Evolutionary conservation across 1,140 invertebrate genomes (phyloP).

Genomic region (Oncopeltus fasciatus): DNA sequence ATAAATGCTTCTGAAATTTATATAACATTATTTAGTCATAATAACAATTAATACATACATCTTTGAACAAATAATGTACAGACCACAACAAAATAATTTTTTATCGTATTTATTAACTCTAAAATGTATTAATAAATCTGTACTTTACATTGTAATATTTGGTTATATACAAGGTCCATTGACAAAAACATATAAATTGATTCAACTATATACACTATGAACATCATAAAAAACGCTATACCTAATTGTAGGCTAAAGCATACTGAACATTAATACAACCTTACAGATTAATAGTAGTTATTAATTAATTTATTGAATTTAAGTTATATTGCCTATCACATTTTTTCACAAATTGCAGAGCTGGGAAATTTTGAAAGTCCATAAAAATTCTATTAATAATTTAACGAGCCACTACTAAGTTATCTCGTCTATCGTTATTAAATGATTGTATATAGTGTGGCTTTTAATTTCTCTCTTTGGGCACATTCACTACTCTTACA

Average conservation of each 20-base stretch:
- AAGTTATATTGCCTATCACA: slow-evolving; percentile 1
- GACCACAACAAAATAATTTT: background rate
- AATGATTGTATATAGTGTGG: no score
- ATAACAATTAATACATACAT: background rate
- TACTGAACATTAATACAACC: slow-evolving; percentile 2
- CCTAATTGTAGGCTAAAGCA: slow-evolving; percentile 9
- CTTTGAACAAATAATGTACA: background rate
- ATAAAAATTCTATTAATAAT: no score
- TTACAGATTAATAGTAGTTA: background rate
- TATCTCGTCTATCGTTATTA: no score
- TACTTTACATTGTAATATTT: slow-evolving; percentile 3
- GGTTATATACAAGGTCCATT: background rate
- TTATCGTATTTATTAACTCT: background rate
- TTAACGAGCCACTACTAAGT: no score
- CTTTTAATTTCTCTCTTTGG: no score
- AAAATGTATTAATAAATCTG: background rate
- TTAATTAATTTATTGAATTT: background rate
- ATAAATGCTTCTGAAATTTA: slow-evolving; percentile 7
- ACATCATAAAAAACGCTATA: slow-evolving; percentile 15
- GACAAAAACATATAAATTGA: slow-evolving; percentile 15
- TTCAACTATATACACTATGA: slow-evolving; percentile 16
- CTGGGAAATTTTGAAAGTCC: background rate
- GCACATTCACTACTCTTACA: no score
- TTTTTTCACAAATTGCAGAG: background rate
- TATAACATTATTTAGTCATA: background rate